phyloP scores from a whole-genome alignment of 2,888 invertebrate genomes.

The Sussaba pulchella region DNA sequence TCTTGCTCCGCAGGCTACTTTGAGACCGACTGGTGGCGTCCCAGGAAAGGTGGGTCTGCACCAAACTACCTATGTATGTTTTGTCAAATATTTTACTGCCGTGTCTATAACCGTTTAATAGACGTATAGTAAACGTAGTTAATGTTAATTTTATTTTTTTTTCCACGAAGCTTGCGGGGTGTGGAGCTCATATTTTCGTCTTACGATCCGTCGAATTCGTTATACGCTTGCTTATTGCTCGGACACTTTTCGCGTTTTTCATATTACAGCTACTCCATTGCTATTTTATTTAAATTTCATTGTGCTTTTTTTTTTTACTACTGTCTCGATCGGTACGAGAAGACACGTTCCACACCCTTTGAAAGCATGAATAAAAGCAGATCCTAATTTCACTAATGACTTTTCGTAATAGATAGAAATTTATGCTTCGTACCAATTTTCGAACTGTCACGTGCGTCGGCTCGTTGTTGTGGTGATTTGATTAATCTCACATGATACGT shows the following conservation, averaged over 20 bases:
- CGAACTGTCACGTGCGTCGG: not conserved
- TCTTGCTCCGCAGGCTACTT: conserved; percentile 96
- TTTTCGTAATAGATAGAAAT: not conserved
- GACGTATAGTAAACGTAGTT: conserved; percentile 63
- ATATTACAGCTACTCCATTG: not conserved
- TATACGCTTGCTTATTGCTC: conserved; percentile 34
- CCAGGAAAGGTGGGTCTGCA: conserved; percentile 95
- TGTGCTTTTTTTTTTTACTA: not conserved
- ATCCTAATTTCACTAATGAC: conserved; percentile 14
- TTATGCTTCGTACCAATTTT: not conserved
- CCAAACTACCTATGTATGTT: conserved; percentile 84
- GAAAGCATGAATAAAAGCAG: conserved; percentile 39
- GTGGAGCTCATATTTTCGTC: conserved; percentile 54
- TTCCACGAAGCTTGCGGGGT: conserved; percentile 53
- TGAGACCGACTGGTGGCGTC: conserved; percentile 98
- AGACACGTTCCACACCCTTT: conserved; percentile 73
- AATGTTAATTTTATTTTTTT: conserved; percentile 53
- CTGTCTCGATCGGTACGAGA: conserved; percentile 18
- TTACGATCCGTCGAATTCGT: conserved; percentile 1
- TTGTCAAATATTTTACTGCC: conserved; percentile 82
- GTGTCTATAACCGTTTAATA: conserved; percentile 71
- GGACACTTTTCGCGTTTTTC: conserved; percentile 37
- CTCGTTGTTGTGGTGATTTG: not conserved
- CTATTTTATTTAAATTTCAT: not conserved
- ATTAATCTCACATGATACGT: not conserved